Base-by-base conservation (phyloP, 1,140 invertebrate species). In the Notospermus geniculatus region DNA sequence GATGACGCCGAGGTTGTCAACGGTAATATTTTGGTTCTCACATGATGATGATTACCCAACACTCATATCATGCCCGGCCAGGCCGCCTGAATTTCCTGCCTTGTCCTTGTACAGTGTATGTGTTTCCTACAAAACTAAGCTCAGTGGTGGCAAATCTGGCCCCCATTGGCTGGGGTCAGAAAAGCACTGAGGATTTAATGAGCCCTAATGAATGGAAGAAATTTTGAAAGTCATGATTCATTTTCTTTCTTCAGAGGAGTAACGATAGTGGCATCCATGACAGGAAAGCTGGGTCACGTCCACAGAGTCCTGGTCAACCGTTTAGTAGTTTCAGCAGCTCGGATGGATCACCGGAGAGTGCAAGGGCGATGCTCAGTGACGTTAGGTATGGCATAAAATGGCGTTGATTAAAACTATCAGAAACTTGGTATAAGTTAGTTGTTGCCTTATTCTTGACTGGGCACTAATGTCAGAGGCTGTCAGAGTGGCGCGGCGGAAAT, bases 301-400 rank as follows among this genome's bases (percentile, higher is more conserved):
- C 39, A 62, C 39, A 52, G 67, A 53, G 52, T 43, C 46, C 54
- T 61, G 13, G 27, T n/a, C 15, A 41, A 32, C 23, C 28, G 30
- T 39, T 23, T 27, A 30, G 22, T 15, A 27, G 25, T 54, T n/a
- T 29, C 32, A 19, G 22, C 32, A n/a, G 55, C 29, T 11, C 46
- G 45, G 28, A 30, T 58, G 46, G 63, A 57, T 22, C 46, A 46
- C 39, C 56, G 27, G 46, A 36, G 29, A 57, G 59, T 25, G 69
- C 70, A 9, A 68, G 65, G 57, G 55, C 62, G 9, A 67, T 69
- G 22, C 23, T 70, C 13, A 64, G 65, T 45, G 68, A 70, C 45
- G 62, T 73, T 15, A 64, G 69, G 69, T 73, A 60, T 19, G 11
- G 52, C 22, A 13, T 11, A 13, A 13, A 43, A 43, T 43, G 11